Evolutionary conservation across 2,113 vertebrate genomes (phyloP), one percentile per base, ranked within the genome.

Genomic region (Bambusicola thoracicus): DNA sequence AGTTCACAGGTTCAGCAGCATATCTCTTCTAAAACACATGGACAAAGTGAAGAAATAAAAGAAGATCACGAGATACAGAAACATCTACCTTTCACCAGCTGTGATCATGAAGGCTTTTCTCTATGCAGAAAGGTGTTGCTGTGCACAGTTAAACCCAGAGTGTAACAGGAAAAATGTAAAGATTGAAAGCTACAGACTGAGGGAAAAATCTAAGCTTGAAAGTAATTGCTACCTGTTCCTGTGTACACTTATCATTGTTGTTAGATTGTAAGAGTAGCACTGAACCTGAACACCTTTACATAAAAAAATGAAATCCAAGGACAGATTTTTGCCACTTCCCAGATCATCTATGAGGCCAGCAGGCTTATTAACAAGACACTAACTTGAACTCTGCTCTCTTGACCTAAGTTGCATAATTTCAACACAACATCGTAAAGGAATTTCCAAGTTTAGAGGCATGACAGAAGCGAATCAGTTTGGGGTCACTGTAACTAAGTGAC

Each of bases 21-120:
- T 19, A 36, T 61, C 11, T 24, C 32, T 46, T 6, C 25, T 62
- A 74, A 46, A 17, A 8, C 22, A 8, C 1, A 1, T 0, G 2
- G 29, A 27, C 14, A 22, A 65, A 8, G 15, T 18, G 4, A 36
- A 72, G 53, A 67, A 13, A 14, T 53, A 61, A 72, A 87, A 68
- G 0, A 69, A 17, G 7, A 30, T 13, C 41, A 73, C 25, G 8
- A 79, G 27, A 51, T 17, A 22, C 5, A 87, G 32, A 89, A 91
- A 81, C 19, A 20, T 20, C 19, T 67, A 29, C 11, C 14, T 68
- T 40, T 36, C 62, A 68, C 11, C 25, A 24, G 6, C 15, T 56
- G 32, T 55, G 51, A 75, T 36, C 69, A 81, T 14, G 25, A 74
- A 59, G 41, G 10, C 16, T 46, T 70, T 92, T 70, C n/a, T 78